Conservation (phyloP, 2,888 invertebrate genomes). For the Bhutanitis thaidina region DNA sequence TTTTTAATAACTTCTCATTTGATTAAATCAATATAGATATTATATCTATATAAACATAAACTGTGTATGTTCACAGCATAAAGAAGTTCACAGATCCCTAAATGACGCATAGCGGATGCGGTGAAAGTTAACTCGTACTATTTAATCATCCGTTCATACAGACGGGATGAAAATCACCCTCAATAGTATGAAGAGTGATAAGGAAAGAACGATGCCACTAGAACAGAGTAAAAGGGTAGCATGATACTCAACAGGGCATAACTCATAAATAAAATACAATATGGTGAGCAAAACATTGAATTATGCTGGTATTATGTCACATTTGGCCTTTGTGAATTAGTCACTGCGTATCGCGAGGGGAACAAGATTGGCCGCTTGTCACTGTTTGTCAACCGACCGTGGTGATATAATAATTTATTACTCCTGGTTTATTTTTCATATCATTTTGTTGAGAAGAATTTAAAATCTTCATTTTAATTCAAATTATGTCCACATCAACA, state of each 20-base stretch:
- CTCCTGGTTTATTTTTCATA: conserved; percentile 7
- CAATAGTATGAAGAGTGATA: conserved; percentile 39
- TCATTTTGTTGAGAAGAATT: too few relatives aligned
- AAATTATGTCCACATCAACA: too few relatives aligned
- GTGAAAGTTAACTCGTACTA: conserved; percentile 77
- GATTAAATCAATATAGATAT: too few relatives aligned
- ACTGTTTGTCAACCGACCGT: conserved; percentile 53
- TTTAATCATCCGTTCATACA: conserved; percentile 77
- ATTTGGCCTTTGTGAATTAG: conserved; percentile 80
- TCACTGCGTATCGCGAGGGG: conserved; percentile 60
- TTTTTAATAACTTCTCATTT: too few relatives aligned
- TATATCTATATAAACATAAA: not conserved
- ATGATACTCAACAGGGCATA: conserved; percentile 62
- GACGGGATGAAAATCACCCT: conserved; percentile 66
- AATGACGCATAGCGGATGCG: conserved; percentile 74
- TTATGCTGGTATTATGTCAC: conserved; percentile 80
- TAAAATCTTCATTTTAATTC: too few relatives aligned
- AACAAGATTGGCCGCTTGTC: conserved; percentile 57
- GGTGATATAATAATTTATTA: conserved; percentile 52
- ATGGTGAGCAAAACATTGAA: conserved; percentile 81
- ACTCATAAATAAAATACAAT: conserved; percentile 81
- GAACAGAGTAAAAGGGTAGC: conserved; percentile 41
- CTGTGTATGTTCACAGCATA: conserved; percentile 30
- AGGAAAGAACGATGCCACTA: conserved; percentile 39
- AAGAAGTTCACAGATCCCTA: conserved; percentile 55